A percentile compares a stretch with the other conserved stretches of the same genome.
Evolutionary conservation across 2,888 invertebrate genomes (phyloP).

Genomic region (Trimorus sp.): DNA sequence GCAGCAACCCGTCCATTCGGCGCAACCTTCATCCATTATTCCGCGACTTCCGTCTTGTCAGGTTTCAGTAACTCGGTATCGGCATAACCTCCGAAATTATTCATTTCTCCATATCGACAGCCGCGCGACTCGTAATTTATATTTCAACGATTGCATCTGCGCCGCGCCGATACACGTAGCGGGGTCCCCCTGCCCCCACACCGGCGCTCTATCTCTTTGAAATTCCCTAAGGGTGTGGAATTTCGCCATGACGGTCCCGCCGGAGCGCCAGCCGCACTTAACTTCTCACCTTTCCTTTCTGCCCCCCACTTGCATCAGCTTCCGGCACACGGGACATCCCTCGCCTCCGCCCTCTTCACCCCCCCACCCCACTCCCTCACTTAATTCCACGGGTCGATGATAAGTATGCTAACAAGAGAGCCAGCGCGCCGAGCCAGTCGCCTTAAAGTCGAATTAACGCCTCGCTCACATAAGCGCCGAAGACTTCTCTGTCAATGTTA

Average conservation of each 20-base stretch:
- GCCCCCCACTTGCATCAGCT: conserved; percentile 44
- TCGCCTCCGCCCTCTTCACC: too few species aligned
- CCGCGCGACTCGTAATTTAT: conserved; percentile 46
- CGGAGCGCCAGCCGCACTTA: conserved; percentile 45
- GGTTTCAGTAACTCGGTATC: conserved; percentile 44
- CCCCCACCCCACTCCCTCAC: conserved; percentile 68
- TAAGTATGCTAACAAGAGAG: conserved; percentile 81
- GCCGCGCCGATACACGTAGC: conserved; percentile 10
- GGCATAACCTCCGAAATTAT: conserved; percentile 52
- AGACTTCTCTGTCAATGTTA: conserved; percentile 77
- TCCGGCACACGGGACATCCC: conserved; percentile 41
- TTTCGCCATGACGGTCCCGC: conserved; percentile 40
- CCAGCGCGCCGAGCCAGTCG: conserved; percentile 68
- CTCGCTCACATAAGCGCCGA: conserved; percentile 74
- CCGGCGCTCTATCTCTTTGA: conserved; percentile 33
- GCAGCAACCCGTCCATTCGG: conserved; percentile 32
- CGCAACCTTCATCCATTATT: conserved; percentile 51
- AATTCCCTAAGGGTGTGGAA: conserved; percentile 46
- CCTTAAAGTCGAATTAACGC: conserved; percentile 77
- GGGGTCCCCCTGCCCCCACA: neutral
- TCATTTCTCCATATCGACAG: conserved; percentile 47
- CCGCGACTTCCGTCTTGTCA: conserved; percentile 42
- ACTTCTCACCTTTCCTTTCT: conserved; percentile 46
- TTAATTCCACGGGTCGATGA: conserved; percentile 78
- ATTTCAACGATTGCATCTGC: conserved; percentile 52